Percentiles rank a stretch among this genome's conserved stretches.
Evolutionary conservation across 2,113 vertebrate species (phyloP).

Genomic region (Planiliza haematocheilus): DNA sequence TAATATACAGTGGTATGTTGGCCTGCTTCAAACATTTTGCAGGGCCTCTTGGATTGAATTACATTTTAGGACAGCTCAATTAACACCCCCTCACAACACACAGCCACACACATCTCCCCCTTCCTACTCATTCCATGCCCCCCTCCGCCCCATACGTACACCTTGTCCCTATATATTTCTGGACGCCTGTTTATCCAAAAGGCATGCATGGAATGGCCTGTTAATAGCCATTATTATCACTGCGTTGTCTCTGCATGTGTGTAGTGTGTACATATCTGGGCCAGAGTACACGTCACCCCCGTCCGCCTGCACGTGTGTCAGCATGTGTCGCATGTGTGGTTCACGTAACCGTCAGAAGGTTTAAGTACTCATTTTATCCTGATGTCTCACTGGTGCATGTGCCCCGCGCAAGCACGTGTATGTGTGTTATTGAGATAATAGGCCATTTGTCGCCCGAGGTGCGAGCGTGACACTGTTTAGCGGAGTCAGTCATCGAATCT

Average conservation of each 20-base stretch:
- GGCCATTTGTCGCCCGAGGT: conserved; percentile 81
- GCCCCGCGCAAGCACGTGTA: not conserved
- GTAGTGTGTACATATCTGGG: conserved; percentile 37
- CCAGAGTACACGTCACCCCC: conserved; percentile 24
- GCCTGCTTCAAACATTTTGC: not conserved
- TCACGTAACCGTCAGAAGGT: conserved; percentile 38
- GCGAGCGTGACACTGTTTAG: conserved; percentile 80
- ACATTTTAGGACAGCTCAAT: conserved; percentile 36
- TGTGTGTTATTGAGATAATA: conserved; percentile 73
- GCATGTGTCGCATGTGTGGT: conserved; percentile 43
- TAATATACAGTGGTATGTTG: not conserved
- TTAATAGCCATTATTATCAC: conserved; percentile 35
- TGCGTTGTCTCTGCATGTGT: conserved; percentile 11
- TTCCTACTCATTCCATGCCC: not conserved
- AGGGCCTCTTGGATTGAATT: conserved; percentile 27
- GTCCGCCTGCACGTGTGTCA: conserved; percentile 32
- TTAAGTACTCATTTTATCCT: conserved; percentile 54
- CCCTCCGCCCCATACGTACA: not conserved
- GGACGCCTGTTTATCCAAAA: conserved; percentile 50
- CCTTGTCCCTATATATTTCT: conserved; percentile 41
- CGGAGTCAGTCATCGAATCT: conserved; percentile 24
- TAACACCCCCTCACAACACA: not conserved
- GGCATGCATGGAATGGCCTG: conserved; percentile 66
- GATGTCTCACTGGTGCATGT: conserved; percentile 7
- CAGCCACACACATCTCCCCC: not conserved